Base-by-base conservation (phyloP, 2,797 vertebrate species). In the Pipistrellus pygmaeus region DNA sequence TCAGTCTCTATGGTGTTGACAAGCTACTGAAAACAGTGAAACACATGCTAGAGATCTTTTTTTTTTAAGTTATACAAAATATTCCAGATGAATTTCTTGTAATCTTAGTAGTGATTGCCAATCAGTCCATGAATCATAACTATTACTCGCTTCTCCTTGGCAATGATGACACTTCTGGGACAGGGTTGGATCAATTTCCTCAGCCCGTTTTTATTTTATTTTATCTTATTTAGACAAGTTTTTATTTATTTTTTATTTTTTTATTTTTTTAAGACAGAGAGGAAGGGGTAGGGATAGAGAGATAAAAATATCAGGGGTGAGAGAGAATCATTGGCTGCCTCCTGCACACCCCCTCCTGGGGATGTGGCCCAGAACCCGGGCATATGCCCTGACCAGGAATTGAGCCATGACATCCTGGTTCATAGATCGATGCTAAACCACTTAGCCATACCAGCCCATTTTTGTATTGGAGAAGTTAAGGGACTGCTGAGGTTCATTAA, bases 71-170 rank as follows among this genome's bases (percentile, higher is more conserved):
- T 93, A 94, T 88, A 21, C 17, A 91, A 95, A 95, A 80, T 44
- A 75, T 91, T 95, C 32, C 77, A 85, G 78, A 83, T 85, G 81
- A 94, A 57, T 85, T 95, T 95, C 88, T 96, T 75, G 68, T 72
- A 92, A 71, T 77, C 27, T 48, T 71, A n/a, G 71, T 75, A 77
- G 48, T 57, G 57, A 77, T 27, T 94, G 77, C 77, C 88, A 82
- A 57, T 66, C 21, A 66, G 51, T 32, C 77, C 35, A 27, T 57
- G 77, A 95, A 82, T 96, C 90, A 93, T 18, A 84, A 62, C 44
- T 62, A 87, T 92, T 77, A 75, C 21, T 81, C 6, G 0, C 44
- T 85, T 69, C 57, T 85, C 41, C 15, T 83, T 85, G 10, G 77
- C 68, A 83, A 17, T 41, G 55, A 90, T 32, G 44, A 53, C 32